Evolutionary conservation across 2,797 vertebrate species (phyloP).

Genomic region (Macrochelys suwanniensis): DNA sequence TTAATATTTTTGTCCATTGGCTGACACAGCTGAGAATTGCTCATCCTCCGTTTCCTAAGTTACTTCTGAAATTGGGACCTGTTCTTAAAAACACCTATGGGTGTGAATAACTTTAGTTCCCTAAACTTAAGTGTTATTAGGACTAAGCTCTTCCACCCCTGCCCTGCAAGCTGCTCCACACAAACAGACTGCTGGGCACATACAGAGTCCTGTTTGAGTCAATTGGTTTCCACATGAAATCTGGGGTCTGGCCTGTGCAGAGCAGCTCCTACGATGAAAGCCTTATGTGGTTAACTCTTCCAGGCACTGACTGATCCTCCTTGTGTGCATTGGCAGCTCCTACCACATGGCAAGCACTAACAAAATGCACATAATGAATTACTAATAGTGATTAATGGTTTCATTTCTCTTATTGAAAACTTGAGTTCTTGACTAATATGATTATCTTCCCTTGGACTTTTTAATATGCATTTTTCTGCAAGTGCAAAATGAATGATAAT

Average conservation of each 20-base stretch:
- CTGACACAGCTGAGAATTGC: slow-evolving; percentile 16
- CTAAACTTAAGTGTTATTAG: slow-evolving; percentile 29
- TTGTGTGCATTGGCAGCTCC: background rate
- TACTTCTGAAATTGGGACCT: slow-evolving; percentile 16
- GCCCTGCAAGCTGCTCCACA: slow-evolving; percentile 22
- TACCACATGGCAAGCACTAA: background rate
- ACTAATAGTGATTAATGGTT: background rate
- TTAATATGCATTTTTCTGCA: slow-evolving; percentile 30
- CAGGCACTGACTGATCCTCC: background rate
- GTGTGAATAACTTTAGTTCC: slow-evolving; percentile 35
- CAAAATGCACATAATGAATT: slow-evolving; percentile 45
- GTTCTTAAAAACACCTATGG: slow-evolving; percentile 23
- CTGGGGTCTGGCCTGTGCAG: slow-evolving; percentile 1
- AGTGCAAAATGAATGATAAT: slow-evolving; percentile 5
- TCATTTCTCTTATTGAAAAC: slow-evolving; percentile 3
- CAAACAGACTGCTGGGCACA: slow-evolving; percentile 41
- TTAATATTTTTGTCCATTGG: slow-evolving; percentile 15
- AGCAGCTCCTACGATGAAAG: background rate
- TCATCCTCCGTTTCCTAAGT: slow-evolving; percentile 16
- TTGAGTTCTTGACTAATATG: background rate
- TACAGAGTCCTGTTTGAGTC: background rate
- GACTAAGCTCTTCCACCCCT: background rate
- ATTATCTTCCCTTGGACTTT: slow-evolving; percentile 36
- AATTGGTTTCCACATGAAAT: background rate
- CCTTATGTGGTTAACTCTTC: background rate